Conservation (phyloP, 2,797 vertebrate species). For the Arrhamphus sclerolepis region DNA sequence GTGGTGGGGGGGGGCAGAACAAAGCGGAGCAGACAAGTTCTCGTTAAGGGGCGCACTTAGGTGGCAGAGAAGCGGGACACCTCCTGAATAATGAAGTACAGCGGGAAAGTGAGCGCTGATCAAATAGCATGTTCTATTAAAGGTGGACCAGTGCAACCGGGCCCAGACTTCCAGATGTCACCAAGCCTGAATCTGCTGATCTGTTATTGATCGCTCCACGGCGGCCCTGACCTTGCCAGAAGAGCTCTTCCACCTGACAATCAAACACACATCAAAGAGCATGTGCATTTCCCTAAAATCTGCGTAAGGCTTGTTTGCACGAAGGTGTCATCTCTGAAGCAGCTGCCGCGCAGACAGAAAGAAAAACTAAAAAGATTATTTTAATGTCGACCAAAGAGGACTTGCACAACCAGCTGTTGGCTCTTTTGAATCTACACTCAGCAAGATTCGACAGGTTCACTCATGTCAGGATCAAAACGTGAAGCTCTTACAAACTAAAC, state of each 20-base stretch:
- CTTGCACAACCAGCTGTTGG: slow-evolving; percentile 48
- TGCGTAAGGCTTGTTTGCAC: slow-evolving; percentile 73
- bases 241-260: slow-evolving; percentile 76
- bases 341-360: slow-evolving; percentile 31
- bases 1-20: slow-evolving; percentile 18
- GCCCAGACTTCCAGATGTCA: slow-evolving; percentile 68
- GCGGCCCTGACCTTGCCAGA: slow-evolving; percentile 76
- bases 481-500: too few relatives aligned
- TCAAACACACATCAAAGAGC: slow-evolving; percentile 77
- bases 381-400: slow-evolving; percentile 44
- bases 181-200: slow-evolving; percentile 77
- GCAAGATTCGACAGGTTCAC: slow-evolving; percentile 24
- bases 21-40: slow-evolving; percentile 51
- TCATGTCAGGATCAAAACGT: slow-evolving; percentile 1
- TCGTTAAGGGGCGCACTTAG: slow-evolving; percentile 64
- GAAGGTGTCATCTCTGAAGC: slow-evolving; percentile 71
- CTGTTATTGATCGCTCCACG: slow-evolving; percentile 79
- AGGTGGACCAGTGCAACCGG: slow-evolving; percentile 52
- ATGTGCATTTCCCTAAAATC: slow-evolving; percentile 37
- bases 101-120: slow-evolving; percentile 53
- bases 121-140: slow-evolving; percentile 76
- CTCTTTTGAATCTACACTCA: slow-evolving; percentile 52
- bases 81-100: slow-evolving; percentile 68
- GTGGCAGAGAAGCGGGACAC: slow-evolving; percentile 56
- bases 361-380: slow-evolving; percentile 38